Base-by-base conservation (phyloP, 2,113 vertebrate genomes). In the Scomber scombrus region DNA sequence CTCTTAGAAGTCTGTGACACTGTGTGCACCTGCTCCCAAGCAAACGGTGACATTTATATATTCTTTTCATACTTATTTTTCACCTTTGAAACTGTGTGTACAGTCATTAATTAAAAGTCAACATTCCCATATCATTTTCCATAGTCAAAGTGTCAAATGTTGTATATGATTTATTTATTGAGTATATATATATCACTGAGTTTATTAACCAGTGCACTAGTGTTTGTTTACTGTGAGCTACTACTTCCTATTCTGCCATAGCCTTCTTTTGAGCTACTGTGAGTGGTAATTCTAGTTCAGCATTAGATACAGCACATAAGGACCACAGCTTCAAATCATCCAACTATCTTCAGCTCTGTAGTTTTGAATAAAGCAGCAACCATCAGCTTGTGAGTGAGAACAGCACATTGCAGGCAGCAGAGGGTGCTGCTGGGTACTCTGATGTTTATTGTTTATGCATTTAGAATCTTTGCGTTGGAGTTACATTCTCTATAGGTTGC, bases 51-150 rank as follows among this genome's bases (percentile, higher is more conserved):
- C 13, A 23, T 71, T 56, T 5, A 40, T 18, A 7, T 40, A 31
- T 45, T 65, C 13, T 50, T 74, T 72, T 18, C 3, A 13, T 6
- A n/a, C 18, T 31, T 40, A 13, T 74, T 64, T 69, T 69, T 47
- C 45, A 29, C 31, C 5, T 4, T 61, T 45, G 7, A 11, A 66
- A 15, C 11, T 26, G 23, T 26, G 23, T 26, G 23, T 26, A 26
- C 23, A 26, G 23, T 26, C 23, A 26, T 26, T 26, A 26, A 26
- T 26, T 26, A 26, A 26, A 26, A 26, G 23, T 26, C 23, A 26
- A 26, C 23, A 26, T 26, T 26, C 23, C 23, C 23, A 26, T 26
- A 26, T 26, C 2, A 26, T 26, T 3, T 26, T 3, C 23, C 23
- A 26, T 26, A 26, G 23, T 26, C 23, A 2, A 26, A 26, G 23